phyloP scores from a whole-genome alignment of 37 sponge, comb jelly and placozoan species.

The Halichondria panicea region DNA sequence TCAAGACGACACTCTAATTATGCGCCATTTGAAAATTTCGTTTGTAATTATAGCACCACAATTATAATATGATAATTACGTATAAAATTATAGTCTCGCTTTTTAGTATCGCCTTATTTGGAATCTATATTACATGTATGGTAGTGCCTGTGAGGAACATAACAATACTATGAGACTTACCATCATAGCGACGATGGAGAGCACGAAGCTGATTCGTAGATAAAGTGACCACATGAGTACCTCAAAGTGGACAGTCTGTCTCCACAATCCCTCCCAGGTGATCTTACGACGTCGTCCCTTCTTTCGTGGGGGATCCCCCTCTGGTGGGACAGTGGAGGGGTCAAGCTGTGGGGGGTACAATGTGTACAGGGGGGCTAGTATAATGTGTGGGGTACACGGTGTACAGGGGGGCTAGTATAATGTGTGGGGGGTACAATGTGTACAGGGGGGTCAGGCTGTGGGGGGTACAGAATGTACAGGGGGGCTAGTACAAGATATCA shows the following conservation, averaged over 20 bases:
- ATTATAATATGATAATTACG: not conserved
- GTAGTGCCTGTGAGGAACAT: not conserved
- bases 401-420: not conserved
- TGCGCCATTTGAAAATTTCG: no score
- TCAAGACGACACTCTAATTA: no score
- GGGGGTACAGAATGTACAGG: no score
- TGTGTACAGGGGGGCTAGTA: not conserved
- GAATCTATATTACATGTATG: conserved; percentile 3
- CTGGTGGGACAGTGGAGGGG: not conserved
- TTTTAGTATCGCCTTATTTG: not conserved
- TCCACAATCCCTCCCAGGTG: not conserved
- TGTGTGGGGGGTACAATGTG: not conserved
- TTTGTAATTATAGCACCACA: no score
- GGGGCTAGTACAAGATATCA: no score
- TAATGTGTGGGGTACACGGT: not conserved
- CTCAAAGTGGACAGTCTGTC: not conserved
- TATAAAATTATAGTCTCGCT: not conserved
- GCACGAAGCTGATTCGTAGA: conserved; percentile 28
- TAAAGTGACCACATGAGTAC: not conserved
- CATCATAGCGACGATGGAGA: conserved; percentile 70
- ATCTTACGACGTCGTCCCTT: not conserved
- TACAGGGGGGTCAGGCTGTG: not conserved
- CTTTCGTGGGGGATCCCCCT: not conserved
- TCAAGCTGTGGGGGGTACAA: not conserved
- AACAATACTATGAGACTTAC: conserved; percentile 19